These are phyloP conservation scores for Donacobius atricapilla DNA, from an alignment of 2,113 vertebrate genomes.

Conservation along the genomic window DNA sequence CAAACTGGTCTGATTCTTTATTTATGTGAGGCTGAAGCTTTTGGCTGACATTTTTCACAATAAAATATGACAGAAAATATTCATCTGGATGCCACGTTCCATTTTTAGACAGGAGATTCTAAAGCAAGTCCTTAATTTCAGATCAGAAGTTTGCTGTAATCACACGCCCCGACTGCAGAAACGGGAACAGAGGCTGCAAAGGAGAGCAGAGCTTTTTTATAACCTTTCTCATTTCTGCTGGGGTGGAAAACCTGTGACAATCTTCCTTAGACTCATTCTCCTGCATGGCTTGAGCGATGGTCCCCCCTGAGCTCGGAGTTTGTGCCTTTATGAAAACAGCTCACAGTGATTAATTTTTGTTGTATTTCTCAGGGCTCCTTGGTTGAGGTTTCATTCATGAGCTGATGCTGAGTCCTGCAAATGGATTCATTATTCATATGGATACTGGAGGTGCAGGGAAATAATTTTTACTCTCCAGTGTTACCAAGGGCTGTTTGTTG, in stretches of 20 bases:
- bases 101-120: conserved; percentile 3
- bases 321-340: neutral
- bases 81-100: neutral
- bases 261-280: neutral
- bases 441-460: neutral
- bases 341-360: conserved; percentile 1
- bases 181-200: neutral
- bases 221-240: neutral
- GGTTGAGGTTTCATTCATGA: conserved; percentile 23
- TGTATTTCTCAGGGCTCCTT: neutral
- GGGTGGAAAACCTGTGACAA: neutral
- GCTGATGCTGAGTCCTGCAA: neutral
- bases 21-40: conserved; percentile 7
- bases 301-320: neutral
- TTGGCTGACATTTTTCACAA: conserved; percentile 31
- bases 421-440: conserved; percentile 6
- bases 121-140: neutral
- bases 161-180: neutral
- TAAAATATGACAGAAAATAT: neutral
- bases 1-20: neutral
- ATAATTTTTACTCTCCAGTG: neutral
- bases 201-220: neutral
- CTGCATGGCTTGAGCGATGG: neutral
- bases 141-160: neutral
- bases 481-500: neutral